Base-by-base conservation (phyloP, 2,113 vertebrate genomes). In the Micromys minutus region DNA sequence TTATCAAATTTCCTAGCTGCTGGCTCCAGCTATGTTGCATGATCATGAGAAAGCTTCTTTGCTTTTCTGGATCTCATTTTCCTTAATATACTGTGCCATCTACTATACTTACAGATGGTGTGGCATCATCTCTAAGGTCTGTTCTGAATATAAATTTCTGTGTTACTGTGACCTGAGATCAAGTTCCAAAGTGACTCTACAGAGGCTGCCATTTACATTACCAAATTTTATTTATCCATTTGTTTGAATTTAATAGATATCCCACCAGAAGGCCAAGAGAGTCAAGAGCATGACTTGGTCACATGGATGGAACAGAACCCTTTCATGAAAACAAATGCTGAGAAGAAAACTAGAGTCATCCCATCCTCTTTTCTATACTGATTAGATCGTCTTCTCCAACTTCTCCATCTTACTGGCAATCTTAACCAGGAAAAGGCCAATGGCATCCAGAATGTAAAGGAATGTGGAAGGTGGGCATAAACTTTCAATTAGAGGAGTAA, bases 191-290 rank as follows among this genome's bases (percentile, higher is more conserved):
- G 7, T 67, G 72, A 52, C 42, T 92, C 75, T 94, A 4, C 42
- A 88, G 50, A 29, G 24, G 24, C 10, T 85, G 80, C 76, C 42
- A 88, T 75, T 93, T 90, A 95, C 90, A 42, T 95, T 67, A 72
- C n/a, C 29, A 63, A 4, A 83, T 50, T 57, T 91, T 13, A 61
- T 57, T 89, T 45, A 76, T 81, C 3, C 22, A 72, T 91, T 86
- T 96, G 26, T 91, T 94, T 81, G 59, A 87, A 81, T 24, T 87
- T 26, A 93, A 47, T 59, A 95, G 16, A 42, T 63, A 90, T 77
- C 2, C 31, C n/a, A 69, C 10, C 26, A 55, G n/a, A 17, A 91
- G 94, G 57, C 17, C 17, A 72, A 79, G 34, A 87, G 65, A 85
- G 16, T 76, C 15, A 81, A 67, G 34, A 34, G 50, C 65, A 77